Conservation (phyloP, 2,797 vertebrate genomes). For the Gephyroberyx darwinii region DNA sequence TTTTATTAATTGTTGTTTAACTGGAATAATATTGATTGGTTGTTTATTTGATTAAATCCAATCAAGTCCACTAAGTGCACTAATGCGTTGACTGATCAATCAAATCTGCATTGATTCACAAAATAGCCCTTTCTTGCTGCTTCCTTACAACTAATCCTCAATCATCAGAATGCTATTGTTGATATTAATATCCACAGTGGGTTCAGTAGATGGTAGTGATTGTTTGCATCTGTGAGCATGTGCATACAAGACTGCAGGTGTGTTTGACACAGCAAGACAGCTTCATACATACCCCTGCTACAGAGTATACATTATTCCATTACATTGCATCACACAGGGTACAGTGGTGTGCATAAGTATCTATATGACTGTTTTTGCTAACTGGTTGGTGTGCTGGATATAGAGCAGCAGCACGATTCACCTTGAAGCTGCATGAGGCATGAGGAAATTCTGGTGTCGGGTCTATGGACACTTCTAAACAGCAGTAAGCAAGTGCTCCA, state of each 20-base stretch:
- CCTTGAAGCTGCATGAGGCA: not conserved
- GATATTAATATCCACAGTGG: not conserved
- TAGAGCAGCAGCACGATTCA: not conserved
- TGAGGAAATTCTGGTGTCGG: too few species aligned
- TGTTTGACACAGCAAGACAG: not conserved
- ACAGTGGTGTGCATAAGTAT: not conserved
- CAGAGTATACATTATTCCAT: not conserved
- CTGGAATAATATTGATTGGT: slow-evolving; percentile 65
- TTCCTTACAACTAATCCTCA: slow-evolving; percentile 97
- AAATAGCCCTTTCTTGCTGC: slow-evolving; percentile 93
- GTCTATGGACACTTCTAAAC: too few species aligned
- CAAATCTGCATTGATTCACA: slow-evolving; percentile 75
- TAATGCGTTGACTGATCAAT: slow-evolving; percentile 85
- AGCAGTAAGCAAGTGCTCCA: too few species aligned
- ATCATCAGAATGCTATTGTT: slow-evolving; percentile 64
- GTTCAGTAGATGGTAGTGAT: not conserved
- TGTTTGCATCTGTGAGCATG: slow-evolving; percentile 31
- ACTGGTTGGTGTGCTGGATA: not conserved
- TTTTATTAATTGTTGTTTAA: slow-evolving; percentile 49
- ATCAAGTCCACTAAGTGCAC: slow-evolving; percentile 71
- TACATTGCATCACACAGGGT: not conserved
- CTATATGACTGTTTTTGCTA: not conserved
- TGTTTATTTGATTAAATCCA: slow-evolving; percentile 69
- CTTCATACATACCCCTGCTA: not conserved
- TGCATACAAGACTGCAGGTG: not conserved